Percentiles rank a stretch among this genome's conserved stretches.
phyloP scores from a whole-genome alignment of 1,140 invertebrate species.

The Rhysida immarginata region DNA sequence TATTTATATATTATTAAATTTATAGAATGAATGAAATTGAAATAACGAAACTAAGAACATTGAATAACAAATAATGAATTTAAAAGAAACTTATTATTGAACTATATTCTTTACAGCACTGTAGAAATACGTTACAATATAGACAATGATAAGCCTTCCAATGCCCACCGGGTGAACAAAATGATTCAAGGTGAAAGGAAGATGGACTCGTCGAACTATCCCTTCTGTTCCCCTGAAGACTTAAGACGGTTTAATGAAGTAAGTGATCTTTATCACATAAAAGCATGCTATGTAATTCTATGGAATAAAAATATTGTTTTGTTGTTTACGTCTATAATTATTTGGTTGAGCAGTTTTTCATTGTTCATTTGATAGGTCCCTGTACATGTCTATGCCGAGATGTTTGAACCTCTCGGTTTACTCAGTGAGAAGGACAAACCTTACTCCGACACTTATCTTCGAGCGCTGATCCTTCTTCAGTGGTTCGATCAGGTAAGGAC shows the following conservation, averaged over 20 bases:
- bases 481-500: slow-evolving; percentile 3
- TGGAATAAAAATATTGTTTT: too few species aligned
- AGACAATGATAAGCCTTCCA: background rate
- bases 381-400: background rate
- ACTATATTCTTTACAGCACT: slow-evolving; percentile 8
- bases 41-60: background rate
- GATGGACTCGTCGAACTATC: background rate
- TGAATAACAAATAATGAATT: too few species aligned
- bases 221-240: background rate
- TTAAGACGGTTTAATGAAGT: background rate
- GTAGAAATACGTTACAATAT: slow-evolving; percentile 7
- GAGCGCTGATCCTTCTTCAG: slow-evolving; percentile 1
- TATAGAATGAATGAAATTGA: background rate
- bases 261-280: too few species aligned
- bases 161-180: background rate
- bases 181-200: background rate
- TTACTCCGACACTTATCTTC: slow-evolving; percentile 1
- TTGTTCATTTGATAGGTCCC: too few species aligned
- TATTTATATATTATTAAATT: background rate
- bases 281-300: too few species aligned
- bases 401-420: background rate
- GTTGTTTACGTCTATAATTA: too few species aligned
- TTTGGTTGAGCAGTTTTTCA: too few species aligned
- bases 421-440: background rate
- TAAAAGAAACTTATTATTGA: background rate